Conservation (phyloP, 2,888 invertebrate species). For the Acanthosoma haemorrhoidale region DNA sequence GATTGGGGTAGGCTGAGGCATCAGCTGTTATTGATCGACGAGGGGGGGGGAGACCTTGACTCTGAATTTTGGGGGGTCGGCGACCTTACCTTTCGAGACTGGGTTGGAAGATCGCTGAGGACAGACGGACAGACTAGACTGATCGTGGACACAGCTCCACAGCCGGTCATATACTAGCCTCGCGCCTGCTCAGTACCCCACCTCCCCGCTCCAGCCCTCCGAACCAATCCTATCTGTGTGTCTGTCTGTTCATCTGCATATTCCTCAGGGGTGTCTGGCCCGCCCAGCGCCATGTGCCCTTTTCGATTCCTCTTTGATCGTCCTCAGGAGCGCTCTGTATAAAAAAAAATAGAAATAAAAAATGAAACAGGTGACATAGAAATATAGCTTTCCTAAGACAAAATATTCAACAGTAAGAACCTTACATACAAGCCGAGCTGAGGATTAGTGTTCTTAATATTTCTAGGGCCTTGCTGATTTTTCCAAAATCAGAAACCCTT, state of each 20-base stretch:
- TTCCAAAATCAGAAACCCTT: too few relatives aligned
- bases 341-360: too few relatives aligned
- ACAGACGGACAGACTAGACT: background rate
- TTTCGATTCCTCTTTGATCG: too few relatives aligned
- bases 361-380: too few relatives aligned
- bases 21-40: slow-evolving; percentile 21
- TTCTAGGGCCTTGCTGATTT: too few relatives aligned
- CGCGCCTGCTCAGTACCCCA: slow-evolving; percentile 20
- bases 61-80: slow-evolving; percentile 12
- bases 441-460: too few relatives aligned
- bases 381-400: too few relatives aligned
- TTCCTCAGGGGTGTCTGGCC: background rate
- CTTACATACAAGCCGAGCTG: too few relatives aligned
- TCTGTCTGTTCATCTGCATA: background rate
- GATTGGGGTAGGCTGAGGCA: slow-evolving; percentile 8
- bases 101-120: background rate
- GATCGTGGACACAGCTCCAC: background rate
- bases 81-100: slow-evolving; percentile 11
- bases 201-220: background rate
- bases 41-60: background rate
- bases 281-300: too few relatives aligned
- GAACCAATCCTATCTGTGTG: too few relatives aligned
- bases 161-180: slow-evolving; percentile 12
- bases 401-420: too few relatives aligned
- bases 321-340: too few relatives aligned